Base-by-base conservation (phyloP, 1,140 invertebrate species). In the Lycorma delicatula region DNA sequence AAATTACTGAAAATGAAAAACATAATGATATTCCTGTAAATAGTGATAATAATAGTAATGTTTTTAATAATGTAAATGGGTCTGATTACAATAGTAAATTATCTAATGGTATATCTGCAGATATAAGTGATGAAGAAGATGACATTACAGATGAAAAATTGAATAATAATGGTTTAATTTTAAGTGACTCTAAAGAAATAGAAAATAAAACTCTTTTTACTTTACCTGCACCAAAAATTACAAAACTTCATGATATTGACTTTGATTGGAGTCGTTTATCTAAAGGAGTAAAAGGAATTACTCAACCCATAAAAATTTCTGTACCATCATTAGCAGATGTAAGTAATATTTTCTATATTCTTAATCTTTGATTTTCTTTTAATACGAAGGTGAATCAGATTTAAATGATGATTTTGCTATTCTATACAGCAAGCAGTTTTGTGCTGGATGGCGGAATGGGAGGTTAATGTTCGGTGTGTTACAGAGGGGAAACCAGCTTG, bases 71-170 rank as follows among this genome's bases (percentile, higher is more conserved):
- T 20, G 1, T 3, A 44, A 18, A 44, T 13, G 41, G 23, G 16
- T 22, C 16, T 16, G 16, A 44, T 20, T 44, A 16, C 2, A 44
- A 20, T 18, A 9, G 16, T 1, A 44, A 16, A 5, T 16, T 44
- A 2, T 11, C 41, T 20, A 20, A 16, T 44, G 18, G 41, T 44
- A 20, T 44, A 22, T 20, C 16, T 44, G 41, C 16, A 20, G 11
- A 44, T 44, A 44, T 44, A 16, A 44, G 41, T 44, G 41, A 44
- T 44, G 41, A 44, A 44, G 41, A 44, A 20, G 41, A 44, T 44
- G 7, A 18, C 20, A 22, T 20, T 44, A 1, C 13, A 18, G n/a
- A n/a, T n/a, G n/a, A n/a, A n/a, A n/a, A n/a, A n/a, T n/a, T n/a
- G n/a, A 44, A 12, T 20, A 16, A 5, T 44, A 20, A 9, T 16